Percentiles rank a stretch among this genome's conserved stretches.
Evolutionary conservation across 2,888 invertebrate species (phyloP).

Genomic region (Stramonita haemastoma): DNA sequence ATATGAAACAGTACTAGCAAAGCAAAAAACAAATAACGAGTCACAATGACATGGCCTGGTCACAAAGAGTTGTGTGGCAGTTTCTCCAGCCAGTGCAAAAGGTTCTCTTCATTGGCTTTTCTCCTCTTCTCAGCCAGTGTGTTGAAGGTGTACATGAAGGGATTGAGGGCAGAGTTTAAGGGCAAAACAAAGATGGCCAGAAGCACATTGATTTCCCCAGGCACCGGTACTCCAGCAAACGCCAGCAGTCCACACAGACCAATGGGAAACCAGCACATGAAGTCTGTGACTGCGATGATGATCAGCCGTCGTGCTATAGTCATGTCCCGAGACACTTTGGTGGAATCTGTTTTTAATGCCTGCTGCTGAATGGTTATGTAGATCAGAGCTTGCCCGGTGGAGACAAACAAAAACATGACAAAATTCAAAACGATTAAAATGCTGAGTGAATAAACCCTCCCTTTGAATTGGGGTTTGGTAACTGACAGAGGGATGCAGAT

Average conservation of each 20-base stretch:
- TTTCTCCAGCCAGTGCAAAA: neutral
- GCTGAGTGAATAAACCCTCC: neutral
- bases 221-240: neutral
- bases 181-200: neutral
- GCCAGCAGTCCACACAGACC: neutral
- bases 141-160: conserved; percentile 14
- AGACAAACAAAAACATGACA: neutral
- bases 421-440: conserved; percentile 1
- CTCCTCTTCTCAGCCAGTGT: neutral
- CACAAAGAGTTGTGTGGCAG: neutral
- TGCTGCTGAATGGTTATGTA: neutral
- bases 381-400: neutral
- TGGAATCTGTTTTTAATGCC: neutral
- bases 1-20: no score
- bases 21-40: no score
- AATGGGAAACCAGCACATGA: conserved; percentile 21
- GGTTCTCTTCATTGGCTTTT: neutral
- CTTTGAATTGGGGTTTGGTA: neutral
- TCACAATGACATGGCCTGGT: no score
- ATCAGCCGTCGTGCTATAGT: neutral
- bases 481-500: neutral
- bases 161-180: neutral
- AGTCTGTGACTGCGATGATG: conserved; percentile 3
- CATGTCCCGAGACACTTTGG: neutral
- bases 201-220: neutral